Conservation (phyloP, 2,888 invertebrate genomes). For the Cybosia mesomella region DNA sequence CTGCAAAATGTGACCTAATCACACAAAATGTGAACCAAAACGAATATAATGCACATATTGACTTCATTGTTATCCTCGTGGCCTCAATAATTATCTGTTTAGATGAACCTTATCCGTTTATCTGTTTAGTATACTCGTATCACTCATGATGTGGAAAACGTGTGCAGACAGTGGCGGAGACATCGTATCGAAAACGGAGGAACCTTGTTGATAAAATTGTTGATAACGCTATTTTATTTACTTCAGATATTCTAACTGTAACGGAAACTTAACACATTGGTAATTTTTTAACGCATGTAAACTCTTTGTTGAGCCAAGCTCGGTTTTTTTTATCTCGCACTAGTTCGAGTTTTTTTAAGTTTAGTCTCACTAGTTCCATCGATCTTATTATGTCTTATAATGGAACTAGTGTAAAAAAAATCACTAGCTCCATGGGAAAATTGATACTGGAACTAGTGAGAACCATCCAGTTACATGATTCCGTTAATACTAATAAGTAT, state of each 20-base stretch:
- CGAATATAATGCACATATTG: slow-evolving; percentile 2
- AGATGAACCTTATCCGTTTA: slow-evolving; percentile 45
- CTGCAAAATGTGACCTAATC: slow-evolving; percentile 7
- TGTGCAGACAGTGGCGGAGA: slow-evolving; percentile 27
- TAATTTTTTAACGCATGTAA: neutral
- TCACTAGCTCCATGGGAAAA: no score
- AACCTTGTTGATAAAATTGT: slow-evolving; percentile 17
- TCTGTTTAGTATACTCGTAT: slow-evolving; percentile 25
- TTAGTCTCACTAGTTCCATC: no score
- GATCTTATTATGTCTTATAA: no score
- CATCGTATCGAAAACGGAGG: slow-evolving; percentile 12
- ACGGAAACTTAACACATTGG: neutral
- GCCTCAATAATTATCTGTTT: slow-evolving; percentile 52
- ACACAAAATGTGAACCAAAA: no score
- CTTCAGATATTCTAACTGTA: slow-evolving; percentile 8
- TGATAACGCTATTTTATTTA: slow-evolving; percentile 10
- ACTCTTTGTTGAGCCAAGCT: neutral
- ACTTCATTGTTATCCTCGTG: slow-evolving; percentile 24
- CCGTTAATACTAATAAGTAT: no score
- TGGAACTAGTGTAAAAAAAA: no score
- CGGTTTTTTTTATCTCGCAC: no score
- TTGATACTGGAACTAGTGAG: no score
- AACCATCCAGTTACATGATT: no score
- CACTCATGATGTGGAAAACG: slow-evolving; percentile 40
- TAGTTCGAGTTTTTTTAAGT: no score